phyloP scores from a whole-genome alignment of 2,113 vertebrate species.

The Prionailurus bengalensis region DNA sequence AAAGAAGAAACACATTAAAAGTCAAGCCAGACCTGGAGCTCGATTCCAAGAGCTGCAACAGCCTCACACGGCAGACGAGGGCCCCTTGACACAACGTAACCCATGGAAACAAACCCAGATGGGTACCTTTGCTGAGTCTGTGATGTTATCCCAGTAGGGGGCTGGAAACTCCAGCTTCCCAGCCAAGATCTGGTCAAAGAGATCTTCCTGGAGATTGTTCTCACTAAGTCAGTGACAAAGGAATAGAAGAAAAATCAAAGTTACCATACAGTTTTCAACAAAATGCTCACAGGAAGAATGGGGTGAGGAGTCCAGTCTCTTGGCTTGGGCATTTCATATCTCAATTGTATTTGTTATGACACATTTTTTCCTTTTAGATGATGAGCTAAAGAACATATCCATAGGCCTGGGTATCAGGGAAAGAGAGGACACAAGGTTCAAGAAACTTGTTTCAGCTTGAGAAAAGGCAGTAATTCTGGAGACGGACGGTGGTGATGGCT shows the following conservation, averaged over 20 bases:
- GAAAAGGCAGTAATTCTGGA: background rate
- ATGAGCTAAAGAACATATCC: background rate
- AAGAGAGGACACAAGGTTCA: background rate
- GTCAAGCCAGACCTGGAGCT: background rate
- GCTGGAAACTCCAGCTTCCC: constrained; percentile 96
- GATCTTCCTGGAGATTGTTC: constrained; percentile 96
- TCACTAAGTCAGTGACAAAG: constrained; percentile 88
- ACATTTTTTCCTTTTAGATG: background rate
- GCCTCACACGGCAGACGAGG: accelerated
- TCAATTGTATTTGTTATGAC: background rate
- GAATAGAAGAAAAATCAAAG: background rate
- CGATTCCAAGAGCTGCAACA: accelerated
- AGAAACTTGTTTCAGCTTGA: background rate
- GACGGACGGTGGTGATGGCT: accelerated
- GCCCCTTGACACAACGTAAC: accelerated
- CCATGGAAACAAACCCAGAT: background rate
- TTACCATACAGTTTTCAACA: background rate
- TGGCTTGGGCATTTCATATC: background rate
- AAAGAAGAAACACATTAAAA: background rate
- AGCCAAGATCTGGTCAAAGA: constrained; percentile 98
- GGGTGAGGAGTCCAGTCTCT: background rate
- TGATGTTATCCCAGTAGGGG: constrained; percentile 99
- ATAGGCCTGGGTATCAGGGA: background rate
- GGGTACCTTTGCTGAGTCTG: constrained; percentile 94
- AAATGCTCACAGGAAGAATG: accelerated